These are phyloP conservation scores for Astropecten irregularis DNA, from an alignment of 53 echinoderm and acorn worm species.

Conservation along the genomic window DNA sequence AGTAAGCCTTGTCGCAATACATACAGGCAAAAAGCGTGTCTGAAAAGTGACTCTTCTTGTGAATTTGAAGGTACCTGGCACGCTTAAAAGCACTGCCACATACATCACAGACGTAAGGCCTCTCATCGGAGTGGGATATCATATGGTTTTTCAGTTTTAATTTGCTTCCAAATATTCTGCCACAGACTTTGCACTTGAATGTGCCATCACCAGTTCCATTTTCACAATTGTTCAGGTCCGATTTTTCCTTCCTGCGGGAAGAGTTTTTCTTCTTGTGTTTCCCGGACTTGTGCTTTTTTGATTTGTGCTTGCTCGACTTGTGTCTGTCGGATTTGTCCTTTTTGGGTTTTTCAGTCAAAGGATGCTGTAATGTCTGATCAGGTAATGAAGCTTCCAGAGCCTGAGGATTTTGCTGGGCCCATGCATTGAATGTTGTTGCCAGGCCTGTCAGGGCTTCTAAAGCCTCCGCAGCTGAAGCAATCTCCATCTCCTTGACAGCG, in stretches of 20 bases:
- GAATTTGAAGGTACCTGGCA: constrained; percentile 40
- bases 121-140: constrained; percentile 45
- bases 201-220: not conserved
- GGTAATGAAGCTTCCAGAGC: not conserved
- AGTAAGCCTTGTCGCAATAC: constrained; percentile 32
- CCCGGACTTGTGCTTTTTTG: constrained; percentile 36
- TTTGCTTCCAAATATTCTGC: not conserved
- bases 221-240: not conserved
- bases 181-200: constrained; percentile 2
- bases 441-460: constrained; percentile 22
- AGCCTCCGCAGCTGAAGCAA: constrained; percentile 30
- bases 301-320: constrained; percentile 30
- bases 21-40: constrained; percentile 9
- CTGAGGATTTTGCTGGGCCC: constrained; percentile 41
- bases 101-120: constrained; percentile 15
- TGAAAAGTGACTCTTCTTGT: constrained; percentile 41
- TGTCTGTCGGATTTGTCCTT: constrained; percentile 8
- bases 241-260: not conserved
- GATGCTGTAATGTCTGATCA: not conserved
- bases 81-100: constrained; percentile 44
- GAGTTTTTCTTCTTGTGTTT: constrained; percentile 36
- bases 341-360: not conserved
- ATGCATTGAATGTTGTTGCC: constrained; percentile 30
- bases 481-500: constrained; percentile 27
- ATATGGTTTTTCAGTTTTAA: constrained; percentile 31